Base-by-base conservation (phyloP, 2,113 vertebrate species). In the Passer domesticus region DNA sequence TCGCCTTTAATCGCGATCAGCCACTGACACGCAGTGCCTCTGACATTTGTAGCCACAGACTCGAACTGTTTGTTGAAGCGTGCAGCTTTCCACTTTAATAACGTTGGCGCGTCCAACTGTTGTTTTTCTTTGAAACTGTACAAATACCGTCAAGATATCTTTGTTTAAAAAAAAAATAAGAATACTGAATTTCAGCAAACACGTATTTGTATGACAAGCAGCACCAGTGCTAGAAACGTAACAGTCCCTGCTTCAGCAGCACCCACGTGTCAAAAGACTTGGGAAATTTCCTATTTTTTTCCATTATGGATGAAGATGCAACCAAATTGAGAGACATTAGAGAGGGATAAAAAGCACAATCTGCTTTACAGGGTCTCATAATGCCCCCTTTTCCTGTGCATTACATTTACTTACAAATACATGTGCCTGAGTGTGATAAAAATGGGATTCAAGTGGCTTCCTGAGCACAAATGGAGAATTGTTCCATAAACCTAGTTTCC, bases 401-500 rank as follows among this genome's bases (percentile, higher is more conserved):
- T 25, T 24, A 13, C 52, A 39, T 69, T 74, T 66, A 35, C 27
- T 46, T 70, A 79, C 4, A 89, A 50, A 73, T 69, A 41, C 17
- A 10, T n/a, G 37, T 15, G 39, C 35, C 56, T 27, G 33, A 69
- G 74, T 10, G 20, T 82, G 59, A 74, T 33, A 49, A 64, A 96
- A 80, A 58, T 7, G 35, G 33, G 27, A 62, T 80, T 77, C 39
- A 13, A 77, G 46, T 18, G 37, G 37, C 44, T 53, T 78, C n/a
- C 59, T 43, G 59, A 52, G 49, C 60, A 74, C 25, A 49, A 47
- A 11, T 39, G 33, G 27, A 25, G 59, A 67, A 76, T 0, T 33
- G 68, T 37, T 87, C 69, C 31, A 28, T 37, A 44, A 75, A 41
- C 68, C 89, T 96, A 97, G 74, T 96, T 97, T 77, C 49, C 31